Evolutionary conservation across 2,888 invertebrate genomes (phyloP).

Genomic region (Xylophagus ater): DNA sequence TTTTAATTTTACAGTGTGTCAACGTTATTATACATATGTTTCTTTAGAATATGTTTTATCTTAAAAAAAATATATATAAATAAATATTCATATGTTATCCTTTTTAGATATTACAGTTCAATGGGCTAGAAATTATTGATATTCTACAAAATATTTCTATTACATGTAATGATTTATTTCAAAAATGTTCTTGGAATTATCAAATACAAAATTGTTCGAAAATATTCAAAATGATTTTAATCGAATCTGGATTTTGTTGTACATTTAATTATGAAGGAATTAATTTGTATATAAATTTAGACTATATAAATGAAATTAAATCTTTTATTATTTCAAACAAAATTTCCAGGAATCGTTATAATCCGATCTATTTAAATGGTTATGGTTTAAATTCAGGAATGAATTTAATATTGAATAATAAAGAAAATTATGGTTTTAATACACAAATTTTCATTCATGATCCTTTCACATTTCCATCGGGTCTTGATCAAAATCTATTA

Average conservation of each 20-base stretch:
- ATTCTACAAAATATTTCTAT: conserved; percentile 2
- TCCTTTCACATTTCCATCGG: conserved; percentile 6
- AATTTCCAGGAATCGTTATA: no score
- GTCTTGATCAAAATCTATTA: neutral
- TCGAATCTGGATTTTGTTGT: conserved; percentile 11
- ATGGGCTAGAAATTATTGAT: neutral
- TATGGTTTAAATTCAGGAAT: conserved; percentile 8
- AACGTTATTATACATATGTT: no score
- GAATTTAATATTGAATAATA: neutral
- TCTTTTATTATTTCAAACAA: no score
- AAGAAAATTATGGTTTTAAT: neutral
- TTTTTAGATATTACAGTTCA: conserved; percentile 1
- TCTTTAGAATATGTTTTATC: no score
- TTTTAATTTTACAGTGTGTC: no score
- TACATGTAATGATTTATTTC: neutral
- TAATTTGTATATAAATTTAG: no score
- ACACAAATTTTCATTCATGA: conserved; percentile 9
- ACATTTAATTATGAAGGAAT: conserved; percentile 15
- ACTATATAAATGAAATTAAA: no score
- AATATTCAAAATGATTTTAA: conserved; percentile 4
- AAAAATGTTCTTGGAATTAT: conserved; percentile 1
- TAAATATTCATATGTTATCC: no score
- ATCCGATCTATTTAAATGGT: neutral
- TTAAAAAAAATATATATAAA: no score
- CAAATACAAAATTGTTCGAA: conserved; percentile 1